These are phyloP conservation scores for Clinocottus analis DNA, from an alignment of 2,113 vertebrate species.

Conservation along the genomic window DNA sequence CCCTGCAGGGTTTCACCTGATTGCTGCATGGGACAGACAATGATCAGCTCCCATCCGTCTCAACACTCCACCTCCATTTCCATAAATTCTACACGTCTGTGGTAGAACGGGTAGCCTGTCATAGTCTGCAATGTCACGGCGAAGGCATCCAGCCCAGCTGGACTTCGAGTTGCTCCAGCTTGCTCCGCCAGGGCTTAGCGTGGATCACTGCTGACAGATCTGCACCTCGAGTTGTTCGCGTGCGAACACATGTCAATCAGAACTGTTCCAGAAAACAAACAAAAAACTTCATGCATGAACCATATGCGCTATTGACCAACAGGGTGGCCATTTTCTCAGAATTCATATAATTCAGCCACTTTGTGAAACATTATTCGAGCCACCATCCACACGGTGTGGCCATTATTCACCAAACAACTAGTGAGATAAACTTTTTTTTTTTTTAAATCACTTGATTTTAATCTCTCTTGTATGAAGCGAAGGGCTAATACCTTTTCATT, in stretches of 20 bases:
- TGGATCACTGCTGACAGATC: constrained; percentile 70
- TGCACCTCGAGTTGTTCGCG: constrained; percentile 61
- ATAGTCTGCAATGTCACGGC: constrained; percentile 72
- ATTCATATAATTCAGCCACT: constrained; percentile 63
- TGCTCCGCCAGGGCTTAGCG: constrained; percentile 61
- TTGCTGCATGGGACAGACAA: constrained; percentile 77
- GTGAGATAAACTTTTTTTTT: constrained; percentile 55
- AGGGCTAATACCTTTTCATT: constrained; percentile 53
- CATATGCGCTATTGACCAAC: constrained; percentile 57
- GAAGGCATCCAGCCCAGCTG: constrained; percentile 67
- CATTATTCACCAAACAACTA: constrained; percentile 67
- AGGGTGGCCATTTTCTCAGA: constrained; percentile 61
- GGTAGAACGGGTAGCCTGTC: constrained; percentile 71
- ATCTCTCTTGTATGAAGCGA: constrained; percentile 58
- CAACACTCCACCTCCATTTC: constrained; percentile 71
- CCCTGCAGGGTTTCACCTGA: constrained; percentile 79
- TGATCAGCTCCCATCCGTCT: constrained; percentile 76
- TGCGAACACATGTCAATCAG: constrained; percentile 67
- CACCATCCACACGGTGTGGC: constrained; percentile 55
- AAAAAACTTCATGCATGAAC: no score
- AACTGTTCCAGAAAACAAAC: constrained; percentile 38
- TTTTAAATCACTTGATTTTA: constrained; percentile 62
- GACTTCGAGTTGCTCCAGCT: constrained; percentile 63
- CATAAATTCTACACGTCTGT: constrained; percentile 75
- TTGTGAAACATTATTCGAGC: constrained; percentile 44